Evolutionary conservation across 2,888 invertebrate species (phyloP).

Genomic region (Pyrrhia umbra): DNA sequence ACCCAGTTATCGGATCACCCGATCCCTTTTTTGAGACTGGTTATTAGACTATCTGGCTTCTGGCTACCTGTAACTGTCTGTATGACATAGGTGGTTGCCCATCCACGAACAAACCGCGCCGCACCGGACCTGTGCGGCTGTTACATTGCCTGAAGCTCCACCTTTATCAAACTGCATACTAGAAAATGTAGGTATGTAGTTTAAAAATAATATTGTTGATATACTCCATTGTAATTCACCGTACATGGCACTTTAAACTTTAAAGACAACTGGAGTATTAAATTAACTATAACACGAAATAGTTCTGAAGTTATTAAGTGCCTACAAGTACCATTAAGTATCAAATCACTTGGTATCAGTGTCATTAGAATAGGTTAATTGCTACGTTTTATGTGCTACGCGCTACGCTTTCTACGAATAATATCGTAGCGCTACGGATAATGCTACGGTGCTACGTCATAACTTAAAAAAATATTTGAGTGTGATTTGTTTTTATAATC

Average conservation of each 20-base stretch:
- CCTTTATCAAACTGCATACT: too few species aligned
- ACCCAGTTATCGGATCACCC: too few species aligned
- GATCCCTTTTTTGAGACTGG: too few species aligned
- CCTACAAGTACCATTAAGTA: neutral
- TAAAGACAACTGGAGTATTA: neutral
- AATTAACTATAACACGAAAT: neutral
- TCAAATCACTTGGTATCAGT: slow-evolving; percentile 7
- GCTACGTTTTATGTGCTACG: slow-evolving; percentile 39
- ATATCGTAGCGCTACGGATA: slow-evolving; percentile 36
- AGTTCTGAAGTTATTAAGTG: slow-evolving; percentile 8
- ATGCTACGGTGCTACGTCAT: slow-evolving; percentile 32
- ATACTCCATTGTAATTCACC: neutral
- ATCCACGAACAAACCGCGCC: too few species aligned
- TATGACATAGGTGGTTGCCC: too few species aligned
- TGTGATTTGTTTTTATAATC: too few species aligned
- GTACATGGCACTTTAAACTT: neutral
- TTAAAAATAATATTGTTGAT: neutral
- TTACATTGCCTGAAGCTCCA: too few species aligned
- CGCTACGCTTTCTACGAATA: slow-evolving; percentile 30
- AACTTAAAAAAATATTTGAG: too few species aligned
- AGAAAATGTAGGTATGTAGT: too few species aligned
- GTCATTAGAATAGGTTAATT: slow-evolving; percentile 35
- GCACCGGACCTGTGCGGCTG: too few species aligned
- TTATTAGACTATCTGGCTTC: too few species aligned
- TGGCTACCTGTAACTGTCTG: too few species aligned